phyloP scores from a whole-genome alignment of 2,797 vertebrate genomes.

The Peromyscus attwateri region DNA sequence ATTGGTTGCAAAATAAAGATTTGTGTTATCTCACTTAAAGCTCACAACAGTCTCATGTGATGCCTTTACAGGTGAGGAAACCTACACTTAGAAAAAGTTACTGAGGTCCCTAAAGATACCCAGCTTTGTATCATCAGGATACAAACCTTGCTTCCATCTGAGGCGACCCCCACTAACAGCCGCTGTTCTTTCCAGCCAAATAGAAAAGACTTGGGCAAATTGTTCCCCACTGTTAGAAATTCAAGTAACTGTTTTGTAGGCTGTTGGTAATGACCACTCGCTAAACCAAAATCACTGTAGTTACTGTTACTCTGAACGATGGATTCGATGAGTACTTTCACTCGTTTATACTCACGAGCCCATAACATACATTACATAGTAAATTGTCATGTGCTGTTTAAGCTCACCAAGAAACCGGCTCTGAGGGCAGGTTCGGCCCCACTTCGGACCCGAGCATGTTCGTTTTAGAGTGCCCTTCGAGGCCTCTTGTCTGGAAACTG shows the following conservation, averaged over 20 bases:
- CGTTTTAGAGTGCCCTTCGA: not conserved
- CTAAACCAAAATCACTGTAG: slow-evolving; percentile 15
- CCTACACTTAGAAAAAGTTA: not conserved
- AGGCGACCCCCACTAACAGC: not conserved
- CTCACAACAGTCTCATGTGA: not conserved
- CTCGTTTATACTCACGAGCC: not conserved
- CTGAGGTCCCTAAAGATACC: not conserved
- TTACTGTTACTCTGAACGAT: not conserved
- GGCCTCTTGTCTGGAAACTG: not conserved
- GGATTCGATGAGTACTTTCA: not conserved
- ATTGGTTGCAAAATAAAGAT: not conserved
- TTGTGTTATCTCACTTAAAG: not conserved
- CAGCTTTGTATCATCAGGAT: not conserved
- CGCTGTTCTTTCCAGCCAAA: not conserved
- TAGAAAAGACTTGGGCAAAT: not conserved
- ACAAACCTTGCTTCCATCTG: not conserved
- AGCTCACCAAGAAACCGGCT: not conserved
- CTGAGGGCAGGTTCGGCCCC: not conserved
- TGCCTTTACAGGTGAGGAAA: not conserved
- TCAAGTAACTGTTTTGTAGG: slow-evolving; percentile 20
- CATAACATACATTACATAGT: not conserved
- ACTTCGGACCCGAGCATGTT: not conserved
- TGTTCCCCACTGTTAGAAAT: slow-evolving; percentile 25
- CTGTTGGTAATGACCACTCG: not conserved
- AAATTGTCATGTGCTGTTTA: not conserved